Evolutionary conservation across 1,140 invertebrate genomes (phyloP).

Genomic region (Calosoma granatense): DNA sequence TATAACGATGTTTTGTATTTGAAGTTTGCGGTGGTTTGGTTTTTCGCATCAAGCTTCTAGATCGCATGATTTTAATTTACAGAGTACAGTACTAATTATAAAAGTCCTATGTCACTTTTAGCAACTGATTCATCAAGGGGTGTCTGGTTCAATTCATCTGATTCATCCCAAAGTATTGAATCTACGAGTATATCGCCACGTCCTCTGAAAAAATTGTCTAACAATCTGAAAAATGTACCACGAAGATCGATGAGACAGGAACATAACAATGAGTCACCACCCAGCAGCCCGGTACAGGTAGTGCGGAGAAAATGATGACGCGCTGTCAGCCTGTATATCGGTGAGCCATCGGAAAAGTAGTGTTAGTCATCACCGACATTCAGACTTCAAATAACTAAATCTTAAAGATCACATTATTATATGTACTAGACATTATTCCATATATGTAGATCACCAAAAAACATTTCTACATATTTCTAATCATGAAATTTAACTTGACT

Average conservation of each 20-base stretch:
- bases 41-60: too few species aligned
- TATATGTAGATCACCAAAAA: too few species aligned
- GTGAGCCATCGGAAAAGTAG: slow-evolving; percentile 1
- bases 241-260: slow-evolving; percentile 25
- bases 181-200: slow-evolving; percentile 37
- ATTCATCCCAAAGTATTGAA: slow-evolving; percentile 27
- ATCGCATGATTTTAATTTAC: too few species aligned
- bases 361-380: not conserved
- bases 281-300: slow-evolving; percentile 38
- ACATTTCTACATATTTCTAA: too few species aligned
- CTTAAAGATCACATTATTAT: too few species aligned
- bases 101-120: too few species aligned
- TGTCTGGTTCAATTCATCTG: slow-evolving; percentile 29
- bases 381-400: too few species aligned
- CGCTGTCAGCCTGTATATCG: slow-evolving; percentile 1
- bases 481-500: too few species aligned
- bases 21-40: too few species aligned
- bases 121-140: slow-evolving; percentile 23
- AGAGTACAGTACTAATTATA: too few species aligned
- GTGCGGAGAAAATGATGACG: slow-evolving; percentile 23
- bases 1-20: too few species aligned
- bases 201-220: slow-evolving; percentile 37
- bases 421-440: too few species aligned
- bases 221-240: slow-evolving; percentile 37
- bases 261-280: slow-evolving; percentile 35